Evolutionary conservation across 2,113 vertebrate species (phyloP).

Genomic region (Forbesichthys agassizii): DNA sequence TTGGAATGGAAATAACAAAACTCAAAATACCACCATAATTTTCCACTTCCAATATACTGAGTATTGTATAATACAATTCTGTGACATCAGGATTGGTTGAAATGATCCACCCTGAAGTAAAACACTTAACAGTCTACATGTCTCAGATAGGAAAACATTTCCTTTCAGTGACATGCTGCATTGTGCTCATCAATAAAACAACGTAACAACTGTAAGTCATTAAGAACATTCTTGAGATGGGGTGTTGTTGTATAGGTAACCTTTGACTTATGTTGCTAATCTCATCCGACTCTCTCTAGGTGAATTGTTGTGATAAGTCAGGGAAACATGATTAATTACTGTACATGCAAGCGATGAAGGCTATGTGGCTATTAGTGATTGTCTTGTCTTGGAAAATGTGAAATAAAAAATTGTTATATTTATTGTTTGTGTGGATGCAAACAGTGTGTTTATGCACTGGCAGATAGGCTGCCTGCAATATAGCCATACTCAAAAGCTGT

Average conservation of each 20-base stretch:
- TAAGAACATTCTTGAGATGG: constrained; percentile 17
- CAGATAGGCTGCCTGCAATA: not conserved
- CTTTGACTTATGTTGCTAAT: constrained; percentile 37
- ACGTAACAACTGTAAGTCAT: constrained; percentile 12
- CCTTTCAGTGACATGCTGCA: constrained; percentile 18
- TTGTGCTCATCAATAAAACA: constrained; percentile 40
- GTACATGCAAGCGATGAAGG: constrained; percentile 14
- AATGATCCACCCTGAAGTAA: not conserved
- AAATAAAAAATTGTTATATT: not conserved
- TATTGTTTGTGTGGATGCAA: constrained; percentile 7
- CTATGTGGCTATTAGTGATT: constrained; percentile 41
- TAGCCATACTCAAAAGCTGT: not conserved
- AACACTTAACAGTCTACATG: not conserved
- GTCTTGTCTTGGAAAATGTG: constrained; percentile 21
- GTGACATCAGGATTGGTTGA: not conserved
- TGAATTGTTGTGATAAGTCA: constrained; percentile 33
- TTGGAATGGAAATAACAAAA: too few relatives aligned
- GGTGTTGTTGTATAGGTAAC: constrained; percentile 31
- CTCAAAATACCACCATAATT: too few relatives aligned
- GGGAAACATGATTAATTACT: constrained; percentile 48
- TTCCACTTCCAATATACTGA: too few relatives aligned
- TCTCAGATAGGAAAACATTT: not conserved
- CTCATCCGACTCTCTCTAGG: constrained; percentile 47
- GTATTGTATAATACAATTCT: too few relatives aligned
- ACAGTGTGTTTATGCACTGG: not conserved